Percentiles rank a stretch among this genome's conserved stretches.
Conservation (phyloP, 2,888 invertebrate species). For the Drosophila vallismaia region DNA sequence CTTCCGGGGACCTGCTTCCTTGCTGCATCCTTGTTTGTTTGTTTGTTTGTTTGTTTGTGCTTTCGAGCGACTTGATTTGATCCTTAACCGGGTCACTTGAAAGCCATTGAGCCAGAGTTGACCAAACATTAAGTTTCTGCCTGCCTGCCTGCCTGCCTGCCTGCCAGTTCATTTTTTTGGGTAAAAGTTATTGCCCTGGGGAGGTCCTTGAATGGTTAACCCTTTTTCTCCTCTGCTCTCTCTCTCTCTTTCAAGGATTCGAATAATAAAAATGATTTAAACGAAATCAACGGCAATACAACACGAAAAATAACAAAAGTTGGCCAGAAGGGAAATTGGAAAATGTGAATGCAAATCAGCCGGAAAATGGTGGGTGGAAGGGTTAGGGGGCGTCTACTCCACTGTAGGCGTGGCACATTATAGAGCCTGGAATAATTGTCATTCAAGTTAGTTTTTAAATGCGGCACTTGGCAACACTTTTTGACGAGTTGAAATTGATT, state of each 20-base stretch:
- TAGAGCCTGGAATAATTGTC: slow-evolving; percentile 50
- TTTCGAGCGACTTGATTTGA: slow-evolving; percentile 2
- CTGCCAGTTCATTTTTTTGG: slow-evolving; percentile 13
- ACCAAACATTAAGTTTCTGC: slow-evolving; percentile 39
- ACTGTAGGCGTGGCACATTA: slow-evolving; percentile 20
- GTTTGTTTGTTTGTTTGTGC: neutral
- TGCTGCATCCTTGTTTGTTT: neutral
- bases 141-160: neutral
- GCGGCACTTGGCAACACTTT: slow-evolving; percentile 60
- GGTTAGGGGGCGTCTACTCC: too few relatives aligned
- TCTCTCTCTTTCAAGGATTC: slow-evolving; percentile 2
- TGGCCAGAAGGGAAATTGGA: slow-evolving; percentile 2
- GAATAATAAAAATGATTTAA: slow-evolving; percentile 36
- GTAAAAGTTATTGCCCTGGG: neutral
- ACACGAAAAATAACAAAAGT: slow-evolving; percentile 27
- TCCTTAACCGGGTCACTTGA: slow-evolving; percentile 13
- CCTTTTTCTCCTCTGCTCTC: slow-evolving; percentile 13
- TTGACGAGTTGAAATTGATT: slow-evolving; percentile 59
- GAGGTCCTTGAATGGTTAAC: slow-evolving; percentile 1
- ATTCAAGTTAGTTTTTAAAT: slow-evolving; percentile 61
- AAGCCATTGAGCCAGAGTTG: slow-evolving; percentile 23
- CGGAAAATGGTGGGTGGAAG: slow-evolving; percentile 4
- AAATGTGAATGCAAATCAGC: slow-evolving; percentile 51
- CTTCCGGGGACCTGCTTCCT: neutral
- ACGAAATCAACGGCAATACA: slow-evolving; percentile 35